Base-by-base conservation (phyloP, 2,888 invertebrate genomes). In the Ophraella communa region DNA sequence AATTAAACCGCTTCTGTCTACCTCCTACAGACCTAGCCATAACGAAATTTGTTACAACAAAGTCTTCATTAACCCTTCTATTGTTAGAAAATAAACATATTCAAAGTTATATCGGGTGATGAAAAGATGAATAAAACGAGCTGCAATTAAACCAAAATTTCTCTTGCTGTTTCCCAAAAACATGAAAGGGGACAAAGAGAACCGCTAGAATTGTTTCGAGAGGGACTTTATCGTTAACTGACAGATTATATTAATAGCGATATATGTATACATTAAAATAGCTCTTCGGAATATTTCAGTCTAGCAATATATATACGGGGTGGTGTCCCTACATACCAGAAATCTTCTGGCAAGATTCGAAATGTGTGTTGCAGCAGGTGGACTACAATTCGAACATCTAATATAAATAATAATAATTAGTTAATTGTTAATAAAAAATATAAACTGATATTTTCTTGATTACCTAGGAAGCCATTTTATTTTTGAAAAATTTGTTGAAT, bases 41-140 rank as follows among this genome's bases (percentile, higher is more conserved):
- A 45, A 53, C 45, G 35, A 54, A 61, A 61, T 54, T 45, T 61
- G 47, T 27, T 27, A n/a, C 44, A 56, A 56, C 55, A 53, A 61
- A 61, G 47, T 61, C 61, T 54, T 54, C 61, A 52, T 61, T 61
- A 47, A 61, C 61, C 45, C 45, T 24, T 27, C 53, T 45, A 61
- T 54, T 61, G 61, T 61, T 4, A n/a, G 21, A 33, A 35, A 30
- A 61, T 61, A 47, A 61, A 61, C 24, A 52, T 61, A 61, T 54
- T 61, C 35, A 61, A 54, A 27, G 10, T n/a, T 53, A 30, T 27
- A 60, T 51, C 18, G 21, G n/a, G 47, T 45, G 14, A 45, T 33
- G 53, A 33, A 35, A 53, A 4, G 7, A 30, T 20, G 21, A 33
- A 53, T 53, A 21, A 30, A 33, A 51, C 10, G 49, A 24, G 14